Percentiles rank a stretch among this genome's conserved stretches.
Evolutionary conservation across 2,797 vertebrate species (phyloP).

Genomic region (Acropternis orthonyx): DNA sequence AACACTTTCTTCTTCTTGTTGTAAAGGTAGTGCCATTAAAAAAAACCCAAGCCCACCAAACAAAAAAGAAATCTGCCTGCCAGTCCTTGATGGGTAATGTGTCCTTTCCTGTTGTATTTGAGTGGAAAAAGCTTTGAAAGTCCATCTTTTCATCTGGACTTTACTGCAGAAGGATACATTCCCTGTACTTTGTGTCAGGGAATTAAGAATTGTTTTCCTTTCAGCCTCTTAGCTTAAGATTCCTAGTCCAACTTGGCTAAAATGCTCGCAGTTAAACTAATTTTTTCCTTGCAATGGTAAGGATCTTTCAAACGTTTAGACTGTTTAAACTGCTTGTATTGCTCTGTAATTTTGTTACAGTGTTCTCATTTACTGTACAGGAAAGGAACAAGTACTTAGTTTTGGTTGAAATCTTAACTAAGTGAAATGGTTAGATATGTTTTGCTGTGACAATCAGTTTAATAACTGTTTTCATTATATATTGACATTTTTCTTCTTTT

Average conservation of each 20-base stretch:
- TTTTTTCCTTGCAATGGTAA: neutral
- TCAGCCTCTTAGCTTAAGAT: neutral
- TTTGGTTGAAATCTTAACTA: neutral
- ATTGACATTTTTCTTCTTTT: neutral
- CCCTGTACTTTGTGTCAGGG: neutral
- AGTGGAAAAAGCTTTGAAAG: neutral
- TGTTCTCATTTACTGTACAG: neutral
- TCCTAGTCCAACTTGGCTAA: neutral
- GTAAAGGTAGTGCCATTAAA: neutral
- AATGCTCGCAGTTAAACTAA: neutral
- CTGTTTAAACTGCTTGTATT: neutral
- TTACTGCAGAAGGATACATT: neutral
- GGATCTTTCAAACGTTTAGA: neutral
- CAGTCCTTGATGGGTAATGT: neutral
- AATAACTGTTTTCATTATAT: neutral
- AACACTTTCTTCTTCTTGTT: neutral
- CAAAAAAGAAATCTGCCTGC: neutral
- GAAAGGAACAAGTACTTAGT: neutral
- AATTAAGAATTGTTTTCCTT: neutral
- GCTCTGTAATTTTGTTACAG: neutral
- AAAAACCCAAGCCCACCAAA: neutral
- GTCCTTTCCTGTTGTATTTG: neutral
- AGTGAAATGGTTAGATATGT: neutral
- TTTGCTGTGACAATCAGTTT: neutral
- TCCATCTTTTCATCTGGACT: neutral